Conservation (phyloP, 1,140 invertebrate species). For the Dermatophagoides farinae region DNA sequence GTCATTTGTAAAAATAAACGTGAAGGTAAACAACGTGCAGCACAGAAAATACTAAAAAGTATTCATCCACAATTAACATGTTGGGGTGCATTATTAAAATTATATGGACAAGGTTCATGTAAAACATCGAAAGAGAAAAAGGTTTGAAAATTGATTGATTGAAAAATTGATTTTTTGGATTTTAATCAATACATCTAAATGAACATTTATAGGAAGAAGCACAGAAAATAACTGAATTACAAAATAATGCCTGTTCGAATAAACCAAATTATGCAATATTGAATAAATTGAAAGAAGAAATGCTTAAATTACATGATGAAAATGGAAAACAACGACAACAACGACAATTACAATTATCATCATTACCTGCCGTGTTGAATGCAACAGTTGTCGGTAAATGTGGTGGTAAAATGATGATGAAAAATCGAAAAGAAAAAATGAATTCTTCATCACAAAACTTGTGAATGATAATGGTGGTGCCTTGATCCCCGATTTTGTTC, state of each 20-base stretch:
- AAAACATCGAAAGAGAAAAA: conserved; percentile 86
- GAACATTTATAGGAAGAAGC: conserved; percentile 43
- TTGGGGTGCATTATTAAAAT: conserved; percentile 77
- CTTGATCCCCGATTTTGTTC: too few relatives aligned
- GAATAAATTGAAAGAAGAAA: conserved; percentile 67
- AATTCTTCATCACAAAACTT: too few relatives aligned
- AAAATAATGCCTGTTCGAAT: conserved; percentile 69
- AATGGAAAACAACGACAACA: not conserved
- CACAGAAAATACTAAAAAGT: conserved; percentile 71
- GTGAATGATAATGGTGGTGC: too few relatives aligned
- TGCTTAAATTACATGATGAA: conserved; percentile 42
- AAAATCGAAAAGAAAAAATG: too few relatives aligned
- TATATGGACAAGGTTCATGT: conserved; percentile 79
- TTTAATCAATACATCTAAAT: conserved; percentile 13
- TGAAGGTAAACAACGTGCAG: conserved; percentile 87
- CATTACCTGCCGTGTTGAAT: conserved; percentile 10
- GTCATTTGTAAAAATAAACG: conserved; percentile 73
- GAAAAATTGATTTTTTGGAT: not conserved
- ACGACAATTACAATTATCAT: not conserved
- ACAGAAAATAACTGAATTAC: conserved; percentile 73
- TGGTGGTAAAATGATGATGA: too few relatives aligned
- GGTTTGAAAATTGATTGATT: too few relatives aligned
- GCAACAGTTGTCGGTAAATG: too few relatives aligned
- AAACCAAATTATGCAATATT: conserved; percentile 82
- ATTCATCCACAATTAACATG: conserved; percentile 76